Conservation (phyloP, 1,140 invertebrate species). For the Heliconius congener region DNA sequence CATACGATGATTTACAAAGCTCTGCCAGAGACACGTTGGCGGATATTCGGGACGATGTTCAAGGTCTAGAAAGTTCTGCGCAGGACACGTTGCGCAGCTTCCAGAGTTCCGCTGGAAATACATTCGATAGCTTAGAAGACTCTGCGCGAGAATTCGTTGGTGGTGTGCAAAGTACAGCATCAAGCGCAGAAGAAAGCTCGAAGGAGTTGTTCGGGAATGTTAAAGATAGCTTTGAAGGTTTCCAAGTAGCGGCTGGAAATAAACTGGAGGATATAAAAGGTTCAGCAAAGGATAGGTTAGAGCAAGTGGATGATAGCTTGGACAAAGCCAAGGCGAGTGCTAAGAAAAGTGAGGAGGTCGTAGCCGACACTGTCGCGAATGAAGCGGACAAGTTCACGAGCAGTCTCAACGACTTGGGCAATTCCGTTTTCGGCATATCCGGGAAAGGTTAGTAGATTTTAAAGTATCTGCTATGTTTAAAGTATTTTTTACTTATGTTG, state of each 20-base stretch:
- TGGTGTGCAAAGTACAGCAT: conserved; percentile 48
- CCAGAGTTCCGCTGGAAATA: conserved; percentile 74
- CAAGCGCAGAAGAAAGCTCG: conserved; percentile 48
- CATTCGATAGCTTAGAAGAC: conserved; percentile 74
- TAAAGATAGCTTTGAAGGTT: conserved; percentile 67
- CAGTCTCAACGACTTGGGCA: conserved; percentile 72
- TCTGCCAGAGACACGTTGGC: conserved; percentile 70
- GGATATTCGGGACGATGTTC: conserved; percentile 62
- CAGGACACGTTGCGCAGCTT: conserved; percentile 73
- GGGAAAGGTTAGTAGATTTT: conserved; percentile 61
- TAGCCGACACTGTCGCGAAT: conserved; percentile 48
- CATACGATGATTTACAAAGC: conserved; percentile 70
- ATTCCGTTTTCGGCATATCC: conserved; percentile 68
- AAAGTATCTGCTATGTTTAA: neutral
- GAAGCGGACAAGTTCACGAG: conserved; percentile 69
- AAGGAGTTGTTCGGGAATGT: conserved; percentile 64
- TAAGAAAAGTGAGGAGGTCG: conserved; percentile 48
- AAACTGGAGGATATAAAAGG: conserved; percentile 69
- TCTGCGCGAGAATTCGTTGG: conserved; percentile 59
- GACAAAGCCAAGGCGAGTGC: conserved; percentile 47
- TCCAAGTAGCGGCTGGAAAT: conserved; percentile 71
- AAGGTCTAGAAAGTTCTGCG: conserved; percentile 63
- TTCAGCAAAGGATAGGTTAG: conserved; percentile 51
- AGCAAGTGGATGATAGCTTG: conserved; percentile 54
- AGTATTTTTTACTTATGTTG: conserved; percentile 19